These are phyloP conservation scores for Carassius gibelio DNA, from an alignment of 2,113 vertebrate genomes.

Conservation along the genomic window DNA sequence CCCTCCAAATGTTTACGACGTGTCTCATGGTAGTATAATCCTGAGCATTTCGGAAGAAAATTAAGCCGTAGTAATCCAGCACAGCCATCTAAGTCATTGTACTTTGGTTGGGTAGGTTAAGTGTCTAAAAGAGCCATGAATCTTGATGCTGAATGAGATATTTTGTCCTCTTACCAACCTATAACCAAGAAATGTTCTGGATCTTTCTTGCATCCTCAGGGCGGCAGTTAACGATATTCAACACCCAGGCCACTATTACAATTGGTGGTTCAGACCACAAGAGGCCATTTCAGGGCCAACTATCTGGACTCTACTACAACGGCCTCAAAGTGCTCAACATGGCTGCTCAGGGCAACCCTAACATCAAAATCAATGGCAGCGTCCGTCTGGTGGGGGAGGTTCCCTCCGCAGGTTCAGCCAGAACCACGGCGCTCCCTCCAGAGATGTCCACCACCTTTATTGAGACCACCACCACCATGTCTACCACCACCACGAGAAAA, in stretches of 20 bases:
- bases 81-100: conserved; percentile 18
- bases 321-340: conserved; percentile 96
- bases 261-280: conserved; percentile 91
- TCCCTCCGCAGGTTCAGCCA: conserved; percentile 85
- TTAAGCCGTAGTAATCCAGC: conserved; percentile 2
- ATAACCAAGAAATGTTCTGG: conserved; percentile 20
- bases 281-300: conserved; percentile 95
- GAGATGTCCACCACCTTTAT: conserved; percentile 96
- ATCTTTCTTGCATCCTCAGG: conserved; percentile 75
- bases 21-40: conserved; percentile 35
- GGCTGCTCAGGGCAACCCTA: conserved; percentile 92
- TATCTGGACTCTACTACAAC: conserved; percentile 88
- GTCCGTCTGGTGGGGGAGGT: conserved; percentile 93
- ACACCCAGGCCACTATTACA: conserved; percentile 95
- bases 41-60: conserved; percentile 3
- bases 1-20: conserved; percentile 37
- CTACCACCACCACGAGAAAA: conserved; percentile 94
- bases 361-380: conserved; percentile 95
- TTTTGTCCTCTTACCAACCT: neutral
- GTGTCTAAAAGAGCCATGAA: conserved; percentile 30
- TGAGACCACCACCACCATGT: conserved; percentile 97
- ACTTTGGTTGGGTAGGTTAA: neutral
- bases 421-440: conserved; percentile 87
- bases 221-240: conserved; percentile 98
- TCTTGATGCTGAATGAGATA: conserved; percentile 10